phyloP scores from a whole-genome alignment of 2,797 vertebrate species.

The Microctenopoma steveboyesi region DNA sequence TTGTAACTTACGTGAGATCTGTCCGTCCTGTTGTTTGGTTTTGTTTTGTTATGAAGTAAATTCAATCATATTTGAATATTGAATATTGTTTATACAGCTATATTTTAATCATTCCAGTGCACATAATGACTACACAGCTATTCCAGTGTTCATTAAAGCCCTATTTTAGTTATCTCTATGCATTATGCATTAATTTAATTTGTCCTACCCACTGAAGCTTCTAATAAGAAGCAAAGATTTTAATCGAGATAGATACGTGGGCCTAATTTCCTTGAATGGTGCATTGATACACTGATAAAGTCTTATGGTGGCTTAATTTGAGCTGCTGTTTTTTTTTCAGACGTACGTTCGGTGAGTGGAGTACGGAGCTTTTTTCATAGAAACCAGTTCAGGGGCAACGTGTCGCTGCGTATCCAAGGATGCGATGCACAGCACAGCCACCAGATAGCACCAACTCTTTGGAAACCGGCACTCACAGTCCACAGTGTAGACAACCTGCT shows the following conservation, averaged over 20 bases:
- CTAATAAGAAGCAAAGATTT: slow-evolving; percentile 47
- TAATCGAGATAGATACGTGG: slow-evolving; percentile 34
- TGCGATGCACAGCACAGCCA: slow-evolving; percentile 53
- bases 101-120: not conserved
- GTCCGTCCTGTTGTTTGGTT: no score
- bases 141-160: slow-evolving; percentile 41
- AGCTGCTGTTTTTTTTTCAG: not conserved
- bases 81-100: not conserved
- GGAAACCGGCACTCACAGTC: not conserved
- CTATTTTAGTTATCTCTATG: slow-evolving; percentile 18
- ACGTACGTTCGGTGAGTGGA: not conserved
- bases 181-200: slow-evolving; percentile 12
- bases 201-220: slow-evolving; percentile 34
- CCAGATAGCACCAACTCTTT: slow-evolving; percentile 62
- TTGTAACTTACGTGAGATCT: no score
- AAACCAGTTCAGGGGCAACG: not conserved
- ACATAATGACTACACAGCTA: not conserved
- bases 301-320: slow-evolving; percentile 10
- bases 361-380: not conserved
- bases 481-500: not conserved
- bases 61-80: not conserved
- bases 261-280: slow-evolving; percentile 8
- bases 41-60: not conserved
- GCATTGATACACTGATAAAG: not conserved
- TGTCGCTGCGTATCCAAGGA: not conserved